Base-by-base conservation (phyloP, 2,113 vertebrate species). In the Stigmatopora nigra region DNA sequence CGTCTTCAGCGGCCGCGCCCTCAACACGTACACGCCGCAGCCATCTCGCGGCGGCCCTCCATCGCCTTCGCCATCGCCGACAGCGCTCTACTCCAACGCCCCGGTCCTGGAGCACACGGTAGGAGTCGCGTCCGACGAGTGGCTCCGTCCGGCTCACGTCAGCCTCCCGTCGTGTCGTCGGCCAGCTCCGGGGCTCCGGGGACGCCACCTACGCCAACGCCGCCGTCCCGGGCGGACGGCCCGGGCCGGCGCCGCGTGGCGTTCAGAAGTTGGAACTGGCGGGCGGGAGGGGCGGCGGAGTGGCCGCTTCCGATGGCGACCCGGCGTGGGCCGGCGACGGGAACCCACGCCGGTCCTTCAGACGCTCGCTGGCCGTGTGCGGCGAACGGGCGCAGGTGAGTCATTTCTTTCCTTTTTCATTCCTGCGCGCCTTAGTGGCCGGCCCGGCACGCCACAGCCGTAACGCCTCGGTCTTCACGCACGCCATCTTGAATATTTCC, bases 11-110 rank as follows among this genome's bases (percentile, higher is more conserved):
- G 89, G 89, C 53, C 80, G 86, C 78, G 80, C 87, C 60, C 88
- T 86, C 67, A 93, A 93, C 71, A 65, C 88, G 53, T 93, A 93
- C 87, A 92, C 92, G 85, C 91, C 92, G 0, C 90, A 93, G 10
- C 91, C 90, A 4, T 92, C 81, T 75, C 84, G 83, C 25, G 13
- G 22, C 22, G 31, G 14, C 22, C 20, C n/a, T n/a, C n/a, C n/a
- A n/a, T n/a, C 8, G 3, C 7, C n/a, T 3, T 17, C n/a, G 9
- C 3, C 53, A 2, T 5, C 22, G 4, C 22, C 13, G 7, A 88
- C 85, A 55, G 87, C 85, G 8, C 53, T 90, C 71, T 91, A 88
- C 79, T 91, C 88, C 72, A 92, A 92, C 64, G 61, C 73, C 4
- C 73, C 88, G 60, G 35, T 83, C 7, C 87, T 92, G 82, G 88